A percentile compares a stretch with the other conserved stretches of the same genome.
Evolutionary conservation across 2,888 invertebrate species (phyloP).

Genomic region (Aelia acuminata): DNA sequence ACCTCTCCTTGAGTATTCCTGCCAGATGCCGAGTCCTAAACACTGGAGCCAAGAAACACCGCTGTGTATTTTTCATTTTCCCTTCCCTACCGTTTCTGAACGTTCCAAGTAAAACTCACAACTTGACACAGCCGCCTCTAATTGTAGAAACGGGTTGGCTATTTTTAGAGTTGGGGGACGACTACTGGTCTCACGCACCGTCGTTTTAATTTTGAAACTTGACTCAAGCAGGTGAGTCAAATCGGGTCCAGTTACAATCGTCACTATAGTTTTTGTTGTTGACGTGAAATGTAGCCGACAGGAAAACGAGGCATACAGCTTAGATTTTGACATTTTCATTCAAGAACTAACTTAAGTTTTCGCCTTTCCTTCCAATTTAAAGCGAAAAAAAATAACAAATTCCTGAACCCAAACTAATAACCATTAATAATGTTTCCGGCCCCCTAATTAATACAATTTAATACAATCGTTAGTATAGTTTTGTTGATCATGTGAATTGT

Average conservation of each 20-base stretch:
- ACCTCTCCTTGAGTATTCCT: neutral
- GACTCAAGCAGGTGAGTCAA: conserved; percentile 47
- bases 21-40: neutral
- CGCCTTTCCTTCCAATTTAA: too few relatives aligned
- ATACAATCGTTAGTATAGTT: too few relatives aligned
- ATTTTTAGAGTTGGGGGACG: conserved; percentile 10
- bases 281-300: too few relatives aligned
- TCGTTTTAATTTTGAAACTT: conserved; percentile 43
- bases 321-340: too few relatives aligned
- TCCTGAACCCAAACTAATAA: too few relatives aligned
- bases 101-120: conserved; percentile 32
- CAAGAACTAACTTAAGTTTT: too few relatives aligned
- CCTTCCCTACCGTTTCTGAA: neutral
- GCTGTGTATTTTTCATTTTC: conserved; percentile 9
- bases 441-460: too few relatives aligned
- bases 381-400: too few relatives aligned
- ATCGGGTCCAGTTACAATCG: conserved; percentile 25
- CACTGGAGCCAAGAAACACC: neutral
- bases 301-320: too few relatives aligned
- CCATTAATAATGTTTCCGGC: too few relatives aligned
- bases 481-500: too few relatives aligned
- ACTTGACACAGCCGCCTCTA: conserved; percentile 2
- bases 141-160: conserved; percentile 22
- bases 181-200: conserved; percentile 3
- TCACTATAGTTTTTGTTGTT: neutral